These are phyloP conservation scores for Haliclona indistincta DNA, from an alignment of 37 sponge, comb jelly and placozoan genomes.

Conservation along the genomic window DNA sequence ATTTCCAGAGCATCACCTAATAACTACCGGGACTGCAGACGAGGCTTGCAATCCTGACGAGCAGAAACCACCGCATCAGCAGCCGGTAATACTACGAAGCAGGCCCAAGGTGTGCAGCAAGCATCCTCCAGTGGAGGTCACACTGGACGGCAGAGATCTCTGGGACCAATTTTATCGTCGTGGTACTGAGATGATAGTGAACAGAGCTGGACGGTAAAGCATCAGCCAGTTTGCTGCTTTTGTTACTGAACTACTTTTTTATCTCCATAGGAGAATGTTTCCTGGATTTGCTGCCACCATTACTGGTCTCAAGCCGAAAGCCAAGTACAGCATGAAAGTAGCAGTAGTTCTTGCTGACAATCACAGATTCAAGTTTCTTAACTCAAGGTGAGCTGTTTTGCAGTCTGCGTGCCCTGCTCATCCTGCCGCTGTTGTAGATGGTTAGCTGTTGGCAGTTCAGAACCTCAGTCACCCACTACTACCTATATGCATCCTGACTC, in stretches of 20 bases:
- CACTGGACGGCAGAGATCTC: conserved; percentile 73
- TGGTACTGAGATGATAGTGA: conserved; percentile 93
- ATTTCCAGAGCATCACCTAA: too few relatives aligned
- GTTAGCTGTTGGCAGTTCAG: conserved; percentile 81
- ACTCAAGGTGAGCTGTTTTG: conserved; percentile 24
- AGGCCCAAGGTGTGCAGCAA: neutral
- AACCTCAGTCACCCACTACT: conserved; percentile 55
- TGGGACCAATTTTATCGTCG: conserved; percentile 85
- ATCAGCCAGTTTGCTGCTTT: neutral
- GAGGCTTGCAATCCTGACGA: too few relatives aligned
- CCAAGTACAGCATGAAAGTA: conserved; percentile 85
- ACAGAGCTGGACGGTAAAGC: conserved; percentile 85
- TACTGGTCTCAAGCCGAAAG: conserved; percentile 79
- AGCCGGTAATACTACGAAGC: too few relatives aligned
- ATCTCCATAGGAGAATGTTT: conserved; percentile 96
- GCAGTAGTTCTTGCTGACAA: conserved; percentile 86
- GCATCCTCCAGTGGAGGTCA: conserved; percentile 47
- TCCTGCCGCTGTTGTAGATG: conserved; percentile 31
- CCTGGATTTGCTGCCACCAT: conserved; percentile 75
- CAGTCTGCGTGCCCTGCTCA: neutral
- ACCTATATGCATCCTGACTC: conserved; percentile 64
- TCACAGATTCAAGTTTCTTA: conserved; percentile 89
- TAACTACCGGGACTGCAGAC: too few relatives aligned
- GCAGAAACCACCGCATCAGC: too few relatives aligned
- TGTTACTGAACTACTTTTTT: neutral